Percentiles rank a stretch among this genome's conserved stretches.
Evolutionary conservation across 2,888 invertebrate genomes (phyloP).

Genomic region (Gymnoscelis rufifasciata): DNA sequence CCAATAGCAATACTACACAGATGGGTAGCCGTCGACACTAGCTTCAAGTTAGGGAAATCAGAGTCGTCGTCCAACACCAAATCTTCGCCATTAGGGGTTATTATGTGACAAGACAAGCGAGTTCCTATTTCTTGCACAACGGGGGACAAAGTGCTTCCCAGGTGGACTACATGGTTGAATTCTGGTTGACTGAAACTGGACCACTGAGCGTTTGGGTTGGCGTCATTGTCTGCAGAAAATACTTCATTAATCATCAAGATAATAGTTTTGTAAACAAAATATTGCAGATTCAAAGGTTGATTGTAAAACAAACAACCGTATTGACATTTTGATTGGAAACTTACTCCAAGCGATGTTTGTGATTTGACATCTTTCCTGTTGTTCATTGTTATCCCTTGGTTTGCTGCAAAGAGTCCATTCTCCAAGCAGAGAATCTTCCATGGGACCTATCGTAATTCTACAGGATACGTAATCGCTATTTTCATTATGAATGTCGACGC

Average conservation of each 20-base stretch:
- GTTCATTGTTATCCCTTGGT: constrained; percentile 19
- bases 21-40: constrained; percentile 16
- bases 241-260: not conserved
- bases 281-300: constrained; percentile 1
- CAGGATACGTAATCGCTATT: constrained; percentile 35
- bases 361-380: constrained; percentile 32
- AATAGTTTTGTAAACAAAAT: constrained; percentile 2
- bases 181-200: not conserved
- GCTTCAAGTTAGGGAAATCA: constrained; percentile 36
- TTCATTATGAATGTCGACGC: constrained; percentile 23
- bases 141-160: constrained; percentile 34
- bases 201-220: constrained; percentile 28
- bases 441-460: constrained; percentile 36
- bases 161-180: constrained; percentile 38
- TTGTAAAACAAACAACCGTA: not conserved
- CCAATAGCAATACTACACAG: constrained; percentile 39
- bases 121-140: constrained; percentile 28
- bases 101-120: constrained; percentile 37
- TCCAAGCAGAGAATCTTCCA: constrained; percentile 31
- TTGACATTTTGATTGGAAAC: constrained; percentile 22
- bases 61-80: constrained; percentile 31
- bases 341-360: constrained; percentile 36
- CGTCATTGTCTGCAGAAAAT: constrained; percentile 30
- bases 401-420: constrained; percentile 35
- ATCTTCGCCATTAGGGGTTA: constrained; percentile 45